These are phyloP conservation scores for Polietes domitor DNA, from an alignment of 2,888 invertebrate species.

Conservation along the genomic window DNA sequence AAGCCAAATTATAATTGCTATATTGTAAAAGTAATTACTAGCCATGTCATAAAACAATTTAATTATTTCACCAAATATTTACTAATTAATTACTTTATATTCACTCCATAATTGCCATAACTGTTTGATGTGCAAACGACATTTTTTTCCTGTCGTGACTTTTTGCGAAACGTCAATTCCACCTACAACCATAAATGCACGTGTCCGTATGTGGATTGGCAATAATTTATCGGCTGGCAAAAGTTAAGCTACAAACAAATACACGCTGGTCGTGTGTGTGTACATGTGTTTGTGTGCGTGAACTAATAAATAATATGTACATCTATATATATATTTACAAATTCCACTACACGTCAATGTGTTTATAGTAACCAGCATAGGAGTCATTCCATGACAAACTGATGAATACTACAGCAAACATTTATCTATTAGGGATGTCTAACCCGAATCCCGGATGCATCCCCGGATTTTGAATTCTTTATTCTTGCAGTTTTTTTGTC, in stretches of 20 bases:
- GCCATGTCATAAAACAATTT: conserved; percentile 57
- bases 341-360: no score
- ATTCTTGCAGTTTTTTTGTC: no score
- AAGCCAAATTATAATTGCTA: conserved; percentile 54
- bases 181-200: not conserved
- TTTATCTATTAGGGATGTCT: no score
- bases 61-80: conserved; percentile 61
- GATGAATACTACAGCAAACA: no score
- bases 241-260: conserved; percentile 12
- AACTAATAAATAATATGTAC: no score
- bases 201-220: not conserved
- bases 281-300: no score
- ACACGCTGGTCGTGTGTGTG: no score
- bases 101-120: conserved; percentile 54
- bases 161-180: not conserved
- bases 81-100: conserved; percentile 64
- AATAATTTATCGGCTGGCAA: conserved; percentile 26
- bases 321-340: no score
- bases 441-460: no score
- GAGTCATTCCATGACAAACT: no score
- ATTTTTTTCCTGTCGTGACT: not conserved
- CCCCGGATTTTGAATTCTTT: no score
- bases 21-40: conserved; percentile 56
- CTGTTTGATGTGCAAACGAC: conserved; percentile 45
- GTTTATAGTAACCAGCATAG: no score